Percentiles rank a stretch among this genome's conserved stretches.
These are phyloP conservation scores for Leptinotarsa peninsularis DNA, from an alignment of 2,888 invertebrate genomes.

Conservation along the genomic window DNA sequence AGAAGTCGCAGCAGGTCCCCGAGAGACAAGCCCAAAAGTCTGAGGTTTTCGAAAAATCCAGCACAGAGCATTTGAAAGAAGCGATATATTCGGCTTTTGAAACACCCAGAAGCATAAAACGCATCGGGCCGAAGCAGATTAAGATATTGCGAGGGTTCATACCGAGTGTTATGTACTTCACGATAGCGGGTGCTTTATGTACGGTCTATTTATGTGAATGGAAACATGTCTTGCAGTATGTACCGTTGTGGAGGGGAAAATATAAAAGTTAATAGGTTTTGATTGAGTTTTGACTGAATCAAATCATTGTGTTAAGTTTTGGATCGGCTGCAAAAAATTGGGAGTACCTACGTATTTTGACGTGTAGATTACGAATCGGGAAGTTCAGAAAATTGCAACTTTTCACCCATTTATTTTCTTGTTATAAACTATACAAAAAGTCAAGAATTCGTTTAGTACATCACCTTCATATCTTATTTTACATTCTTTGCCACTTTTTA, in stretches of 20 bases:
- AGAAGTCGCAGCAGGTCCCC: neutral
- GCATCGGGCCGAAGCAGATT: slow-evolving; percentile 13
- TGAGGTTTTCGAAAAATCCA: neutral
- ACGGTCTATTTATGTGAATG: slow-evolving; percentile 80
- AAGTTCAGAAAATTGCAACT: no score
- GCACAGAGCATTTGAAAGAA: neutral
- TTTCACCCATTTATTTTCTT: no score
- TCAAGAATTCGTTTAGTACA: no score
- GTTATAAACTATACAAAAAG: no score
- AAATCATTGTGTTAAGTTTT: neutral
- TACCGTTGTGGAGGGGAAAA: slow-evolving; percentile 83
- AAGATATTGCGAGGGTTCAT: neutral
- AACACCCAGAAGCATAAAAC: slow-evolving; percentile 2
- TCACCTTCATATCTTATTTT: no score
- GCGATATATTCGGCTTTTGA: neutral
- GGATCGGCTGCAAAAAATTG: no score
- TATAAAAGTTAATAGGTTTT: slow-evolving; percentile 67
- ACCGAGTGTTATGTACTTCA: slow-evolving; percentile 15
- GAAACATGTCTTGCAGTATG: slow-evolving; percentile 77
- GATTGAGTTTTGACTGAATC: neutral
- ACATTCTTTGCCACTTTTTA: no score
- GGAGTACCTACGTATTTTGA: no score
- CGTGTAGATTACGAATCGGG: no score
- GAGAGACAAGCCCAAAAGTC: neutral
- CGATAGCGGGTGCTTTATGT: slow-evolving; percentile 28